phyloP scores from a whole-genome alignment of 2,113 vertebrate genomes.

The Pollimyrus isidori region DNA sequence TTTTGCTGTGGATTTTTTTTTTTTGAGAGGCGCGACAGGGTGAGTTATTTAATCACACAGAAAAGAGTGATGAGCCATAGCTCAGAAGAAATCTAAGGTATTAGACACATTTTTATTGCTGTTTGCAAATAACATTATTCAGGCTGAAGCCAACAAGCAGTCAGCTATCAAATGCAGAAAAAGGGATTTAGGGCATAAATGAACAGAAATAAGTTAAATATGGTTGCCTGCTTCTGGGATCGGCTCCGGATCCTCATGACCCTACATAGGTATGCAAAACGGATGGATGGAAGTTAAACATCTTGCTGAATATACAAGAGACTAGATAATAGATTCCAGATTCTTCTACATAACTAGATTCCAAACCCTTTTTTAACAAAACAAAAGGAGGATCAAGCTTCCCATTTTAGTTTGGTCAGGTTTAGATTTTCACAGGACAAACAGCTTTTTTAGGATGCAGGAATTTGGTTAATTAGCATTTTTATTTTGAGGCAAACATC shows the following conservation, averaged over 20 bases:
- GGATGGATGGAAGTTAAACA: background rate
- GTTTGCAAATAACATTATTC: background rate
- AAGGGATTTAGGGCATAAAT: background rate
- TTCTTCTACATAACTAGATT: background rate
- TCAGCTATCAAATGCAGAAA: background rate
- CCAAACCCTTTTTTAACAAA: background rate
- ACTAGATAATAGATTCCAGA: background rate
- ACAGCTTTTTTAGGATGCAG: background rate
- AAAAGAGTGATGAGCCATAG: background rate
- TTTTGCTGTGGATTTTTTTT: background rate
- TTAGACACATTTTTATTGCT: background rate
- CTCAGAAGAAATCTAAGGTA: background rate
- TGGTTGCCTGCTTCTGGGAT: background rate
- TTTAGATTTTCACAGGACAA: background rate
- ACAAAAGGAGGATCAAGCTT: background rate
- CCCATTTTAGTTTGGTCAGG: background rate
- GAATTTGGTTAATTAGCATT: background rate
- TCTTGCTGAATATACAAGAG: background rate
- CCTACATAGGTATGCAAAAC: background rate
- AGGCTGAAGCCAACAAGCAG: background rate
- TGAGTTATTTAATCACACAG: background rate
- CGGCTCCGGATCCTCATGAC: background rate
- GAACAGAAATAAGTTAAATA: background rate
- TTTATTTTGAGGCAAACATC: background rate
- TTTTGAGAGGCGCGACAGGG: background rate